Evolutionary conservation across 1,140 invertebrate genomes (phyloP).

Genomic region (Pissodes strobi): DNA sequence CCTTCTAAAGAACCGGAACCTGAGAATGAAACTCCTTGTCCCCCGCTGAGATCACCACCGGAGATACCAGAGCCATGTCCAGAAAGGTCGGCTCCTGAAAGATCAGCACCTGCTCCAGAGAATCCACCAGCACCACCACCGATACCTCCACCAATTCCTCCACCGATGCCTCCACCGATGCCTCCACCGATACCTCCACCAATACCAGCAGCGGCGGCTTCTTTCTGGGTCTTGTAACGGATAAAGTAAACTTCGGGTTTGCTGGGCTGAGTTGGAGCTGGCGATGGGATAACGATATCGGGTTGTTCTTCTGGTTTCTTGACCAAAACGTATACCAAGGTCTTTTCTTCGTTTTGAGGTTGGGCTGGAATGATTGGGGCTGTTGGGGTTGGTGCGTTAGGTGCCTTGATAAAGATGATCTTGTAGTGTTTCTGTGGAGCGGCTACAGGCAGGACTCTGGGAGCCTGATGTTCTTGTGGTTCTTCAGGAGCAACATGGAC

Average conservation of each 20-base stretch:
- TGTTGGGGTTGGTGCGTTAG: slow-evolving; percentile 71
- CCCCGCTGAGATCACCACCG: slow-evolving; percentile 6
- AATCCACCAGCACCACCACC: too few species aligned
- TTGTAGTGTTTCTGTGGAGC: slow-evolving; percentile 83
- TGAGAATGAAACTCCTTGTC: slow-evolving; percentile 5
- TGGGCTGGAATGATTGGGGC: slow-evolving; percentile 66
- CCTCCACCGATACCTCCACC: too few species aligned
- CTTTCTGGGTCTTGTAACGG: slow-evolving; percentile 81
- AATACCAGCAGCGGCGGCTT: slow-evolving; percentile 57
- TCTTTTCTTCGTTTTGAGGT: slow-evolving; percentile 80
- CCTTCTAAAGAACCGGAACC: not conserved
- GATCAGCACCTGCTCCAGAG: slow-evolving; percentile 15
- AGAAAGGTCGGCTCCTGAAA: slow-evolving; percentile 2
- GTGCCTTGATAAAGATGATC: slow-evolving; percentile 88
- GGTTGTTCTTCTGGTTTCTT: slow-evolving; percentile 82
- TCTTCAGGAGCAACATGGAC: slow-evolving; percentile 71
- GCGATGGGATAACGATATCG: slow-evolving; percentile 64
- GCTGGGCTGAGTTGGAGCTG: slow-evolving; percentile 75
- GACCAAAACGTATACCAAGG: slow-evolving; percentile 84
- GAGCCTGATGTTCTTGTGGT: slow-evolving; percentile 60
- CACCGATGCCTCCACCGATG: too few species aligned
- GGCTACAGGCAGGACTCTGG: slow-evolving; percentile 56
- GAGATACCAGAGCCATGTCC: slow-evolving; percentile 1
- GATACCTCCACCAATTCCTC: too few species aligned
- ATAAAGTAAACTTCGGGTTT: slow-evolving; percentile 90